These are phyloP conservation scores for Grammomys dolichurus DNA, from an alignment of 2,113 vertebrate genomes.

Conservation along the genomic window DNA sequence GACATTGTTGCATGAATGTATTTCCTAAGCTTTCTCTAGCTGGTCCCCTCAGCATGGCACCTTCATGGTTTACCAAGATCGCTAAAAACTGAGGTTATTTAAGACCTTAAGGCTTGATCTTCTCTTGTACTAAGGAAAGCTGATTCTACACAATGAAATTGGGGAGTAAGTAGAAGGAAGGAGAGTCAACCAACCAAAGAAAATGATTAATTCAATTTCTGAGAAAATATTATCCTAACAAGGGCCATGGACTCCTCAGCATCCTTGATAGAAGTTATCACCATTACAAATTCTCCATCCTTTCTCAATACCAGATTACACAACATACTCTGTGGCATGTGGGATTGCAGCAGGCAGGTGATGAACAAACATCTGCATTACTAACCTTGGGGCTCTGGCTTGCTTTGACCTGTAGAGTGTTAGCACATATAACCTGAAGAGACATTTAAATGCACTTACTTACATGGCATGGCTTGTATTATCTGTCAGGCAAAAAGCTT, in stretches of 20 bases:
- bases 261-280: background rate
- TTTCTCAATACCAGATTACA: background rate
- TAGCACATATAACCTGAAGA: background rate
- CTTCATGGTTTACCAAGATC: background rate
- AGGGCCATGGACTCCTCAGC: background rate
- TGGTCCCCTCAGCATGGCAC: background rate
- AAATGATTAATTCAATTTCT: background rate
- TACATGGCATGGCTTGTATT: background rate
- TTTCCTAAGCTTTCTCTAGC: background rate
- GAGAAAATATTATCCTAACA: conserved; percentile 32
- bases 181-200: background rate
- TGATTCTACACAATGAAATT: background rate
- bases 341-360: background rate
- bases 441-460: background rate
- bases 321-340: background rate
- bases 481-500: background rate
- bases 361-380: background rate
- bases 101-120: background rate
- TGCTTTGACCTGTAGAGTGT: background rate
- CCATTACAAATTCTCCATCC: background rate
- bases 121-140: background rate
- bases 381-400: background rate
- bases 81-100: background rate
- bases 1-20: background rate
- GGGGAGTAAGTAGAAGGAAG: background rate